phyloP scores from a whole-genome alignment of 2,888 invertebrate genomes.

The Hartigia nigra region DNA sequence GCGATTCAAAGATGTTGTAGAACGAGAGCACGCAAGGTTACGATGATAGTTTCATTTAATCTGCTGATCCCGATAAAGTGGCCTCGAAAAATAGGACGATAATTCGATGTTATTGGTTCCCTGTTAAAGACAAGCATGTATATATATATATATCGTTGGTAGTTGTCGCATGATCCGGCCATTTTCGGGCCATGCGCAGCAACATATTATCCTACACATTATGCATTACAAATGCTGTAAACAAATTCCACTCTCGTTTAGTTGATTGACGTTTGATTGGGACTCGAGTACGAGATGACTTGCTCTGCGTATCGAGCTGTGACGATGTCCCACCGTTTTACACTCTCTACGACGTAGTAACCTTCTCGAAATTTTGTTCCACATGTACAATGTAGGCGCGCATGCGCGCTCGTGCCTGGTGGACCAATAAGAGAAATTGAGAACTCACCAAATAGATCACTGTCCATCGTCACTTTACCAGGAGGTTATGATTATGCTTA shows the following conservation, averaged over 20 bases:
- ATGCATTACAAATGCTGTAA: conserved; percentile 35
- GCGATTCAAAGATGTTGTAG: neutral
- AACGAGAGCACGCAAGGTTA: neutral
- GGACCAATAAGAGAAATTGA: neutral
- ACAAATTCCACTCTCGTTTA: conserved; percentile 47
- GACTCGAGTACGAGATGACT: conserved; percentile 14
- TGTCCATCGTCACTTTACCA: too few relatives aligned
- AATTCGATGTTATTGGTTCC: conserved; percentile 40
- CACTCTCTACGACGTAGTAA: conserved; percentile 11
- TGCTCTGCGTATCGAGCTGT: conserved; percentile 1
- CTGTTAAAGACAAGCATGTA: conserved; percentile 31
- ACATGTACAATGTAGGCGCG: neutral
- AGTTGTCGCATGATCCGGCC: conserved; percentile 10
- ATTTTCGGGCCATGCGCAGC: conserved; percentile 40
- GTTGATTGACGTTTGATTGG: conserved; percentile 42
- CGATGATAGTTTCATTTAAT: conserved; percentile 1
- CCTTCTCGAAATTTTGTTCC: conserved; percentile 10
- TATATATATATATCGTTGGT: conserved; percentile 16
- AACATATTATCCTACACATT: conserved; percentile 23
- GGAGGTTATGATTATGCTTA: neutral
- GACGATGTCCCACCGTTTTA: neutral
- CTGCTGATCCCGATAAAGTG: conserved; percentile 8
- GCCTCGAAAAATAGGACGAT: conserved; percentile 37
- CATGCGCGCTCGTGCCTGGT: neutral
- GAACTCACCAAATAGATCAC: neutral